phyloP scores from a whole-genome alignment of 2,113 vertebrate species.

The Brachionichthys hirsutus region DNA sequence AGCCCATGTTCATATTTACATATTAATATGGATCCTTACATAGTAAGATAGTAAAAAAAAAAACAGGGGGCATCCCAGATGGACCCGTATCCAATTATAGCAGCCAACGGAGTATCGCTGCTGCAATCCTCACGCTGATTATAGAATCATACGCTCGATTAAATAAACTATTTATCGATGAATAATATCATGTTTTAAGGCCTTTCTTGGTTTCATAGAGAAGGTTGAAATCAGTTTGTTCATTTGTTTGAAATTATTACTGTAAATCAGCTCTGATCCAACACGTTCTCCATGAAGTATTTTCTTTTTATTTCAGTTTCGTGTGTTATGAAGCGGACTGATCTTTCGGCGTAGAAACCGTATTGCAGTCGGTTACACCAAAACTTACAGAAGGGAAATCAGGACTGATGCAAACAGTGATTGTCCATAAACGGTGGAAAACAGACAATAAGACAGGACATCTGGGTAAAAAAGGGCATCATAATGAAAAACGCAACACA shows the following conservation, averaged over 20 bases:
- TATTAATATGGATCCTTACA: constrained; percentile 66
- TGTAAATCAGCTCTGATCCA: constrained; percentile 1
- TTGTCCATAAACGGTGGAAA: constrained; percentile 10
- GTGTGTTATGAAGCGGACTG: no score
- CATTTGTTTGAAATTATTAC: not conserved
- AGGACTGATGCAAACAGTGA: not conserved
- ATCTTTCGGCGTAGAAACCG: no score
- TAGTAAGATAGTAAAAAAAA: constrained; percentile 61
- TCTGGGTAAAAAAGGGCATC: not conserved
- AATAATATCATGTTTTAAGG: not conserved
- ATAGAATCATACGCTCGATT: constrained; percentile 13
- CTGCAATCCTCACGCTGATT: constrained; percentile 26
- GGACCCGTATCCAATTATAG: constrained; percentile 37
- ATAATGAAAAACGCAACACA: no score
- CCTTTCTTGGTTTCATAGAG: not conserved
- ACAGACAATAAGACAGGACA: not conserved
- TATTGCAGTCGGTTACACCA: no score
- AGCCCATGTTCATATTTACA: constrained; percentile 69
- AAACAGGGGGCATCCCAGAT: constrained; percentile 37
- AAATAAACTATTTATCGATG: constrained; percentile 1
- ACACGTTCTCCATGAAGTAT: not conserved
- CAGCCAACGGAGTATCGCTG: constrained; percentile 23
- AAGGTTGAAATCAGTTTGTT: not conserved
- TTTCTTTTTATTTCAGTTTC: not conserved
- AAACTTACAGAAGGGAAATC: not conserved